A percentile compares a stretch with the other conserved stretches of the same genome.
These are phyloP conservation scores for Slavum lentiscoides DNA, from an alignment of 2,888 invertebrate genomes.

Conservation along the genomic window DNA sequence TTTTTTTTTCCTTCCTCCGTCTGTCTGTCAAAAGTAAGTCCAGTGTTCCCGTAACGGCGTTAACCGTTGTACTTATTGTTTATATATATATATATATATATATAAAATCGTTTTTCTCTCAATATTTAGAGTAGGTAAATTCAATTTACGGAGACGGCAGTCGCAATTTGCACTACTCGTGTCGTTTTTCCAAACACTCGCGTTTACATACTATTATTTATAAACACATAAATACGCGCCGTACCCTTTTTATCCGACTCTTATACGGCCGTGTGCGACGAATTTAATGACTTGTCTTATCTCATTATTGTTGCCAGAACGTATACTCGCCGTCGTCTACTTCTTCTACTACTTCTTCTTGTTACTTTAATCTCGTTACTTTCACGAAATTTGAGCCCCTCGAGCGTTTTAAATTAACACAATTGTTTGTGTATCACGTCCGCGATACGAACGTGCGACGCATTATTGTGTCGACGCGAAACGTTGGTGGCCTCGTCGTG, in stretches of 20 bases:
- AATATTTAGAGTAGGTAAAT: no score
- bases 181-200: constrained; percentile 9
- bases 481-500: background rate
- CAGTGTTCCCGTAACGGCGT: background rate
- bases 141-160: background rate
- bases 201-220: background rate
- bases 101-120: background rate
- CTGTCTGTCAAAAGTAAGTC: no score
- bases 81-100: background rate
- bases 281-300: constrained; percentile 50
- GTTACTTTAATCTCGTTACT: constrained; percentile 42
- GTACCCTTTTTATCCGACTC: constrained; percentile 12
- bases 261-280: background rate
- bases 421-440: constrained; percentile 52
- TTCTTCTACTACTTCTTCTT: background rate
- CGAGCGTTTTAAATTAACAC: constrained; percentile 52
- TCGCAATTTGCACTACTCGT: background rate
- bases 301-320: constrained; percentile 33
- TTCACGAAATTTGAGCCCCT: constrained; percentile 44
- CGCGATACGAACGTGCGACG: constrained; percentile 30
- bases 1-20: no score
- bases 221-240: background rate
- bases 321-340: constrained; percentile 1
- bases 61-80: background rate
- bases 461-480: constrained; percentile 36